phyloP scores from a whole-genome alignment of 2,113 vertebrate species.

The Saimiri boliviensis region DNA sequence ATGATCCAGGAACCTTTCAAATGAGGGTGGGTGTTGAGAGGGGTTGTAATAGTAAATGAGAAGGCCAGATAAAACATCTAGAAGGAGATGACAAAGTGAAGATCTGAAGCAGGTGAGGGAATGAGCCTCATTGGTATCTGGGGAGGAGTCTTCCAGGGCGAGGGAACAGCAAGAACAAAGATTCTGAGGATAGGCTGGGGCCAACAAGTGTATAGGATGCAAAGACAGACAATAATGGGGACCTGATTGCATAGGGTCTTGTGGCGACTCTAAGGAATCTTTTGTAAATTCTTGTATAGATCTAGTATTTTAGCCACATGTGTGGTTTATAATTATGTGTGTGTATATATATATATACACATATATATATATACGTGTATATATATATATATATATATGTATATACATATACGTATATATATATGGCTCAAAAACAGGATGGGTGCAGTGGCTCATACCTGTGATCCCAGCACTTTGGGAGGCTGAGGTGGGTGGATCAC shows the following conservation, averaged over 20 bases:
- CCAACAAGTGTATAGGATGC: accelerated
- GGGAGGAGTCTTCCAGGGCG: background rate
- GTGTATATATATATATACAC: background rate
- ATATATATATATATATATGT: background rate
- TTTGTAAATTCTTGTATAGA: background rate
- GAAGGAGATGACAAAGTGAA: background rate
- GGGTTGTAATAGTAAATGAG: too few relatives aligned
- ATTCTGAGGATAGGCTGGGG: background rate
- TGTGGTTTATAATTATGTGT: background rate
- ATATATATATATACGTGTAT: background rate
- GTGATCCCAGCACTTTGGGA: too few relatives aligned
- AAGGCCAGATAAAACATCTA: background rate
- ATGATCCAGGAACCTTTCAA: background rate
- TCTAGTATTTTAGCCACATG: background rate
- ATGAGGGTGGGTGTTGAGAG: background rate
- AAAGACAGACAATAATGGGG: background rate
- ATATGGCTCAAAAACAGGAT: background rate
- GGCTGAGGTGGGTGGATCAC: too few relatives aligned
- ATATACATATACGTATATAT: background rate
- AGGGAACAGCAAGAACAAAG: background rate
- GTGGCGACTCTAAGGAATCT: background rate
- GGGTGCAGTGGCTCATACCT: too few relatives aligned
- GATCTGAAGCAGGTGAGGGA: background rate
- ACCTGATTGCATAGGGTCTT: background rate
- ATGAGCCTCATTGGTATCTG: background rate